Conservation (phyloP, 2,888 invertebrate genomes). For the Ophion obscuratus region DNA sequence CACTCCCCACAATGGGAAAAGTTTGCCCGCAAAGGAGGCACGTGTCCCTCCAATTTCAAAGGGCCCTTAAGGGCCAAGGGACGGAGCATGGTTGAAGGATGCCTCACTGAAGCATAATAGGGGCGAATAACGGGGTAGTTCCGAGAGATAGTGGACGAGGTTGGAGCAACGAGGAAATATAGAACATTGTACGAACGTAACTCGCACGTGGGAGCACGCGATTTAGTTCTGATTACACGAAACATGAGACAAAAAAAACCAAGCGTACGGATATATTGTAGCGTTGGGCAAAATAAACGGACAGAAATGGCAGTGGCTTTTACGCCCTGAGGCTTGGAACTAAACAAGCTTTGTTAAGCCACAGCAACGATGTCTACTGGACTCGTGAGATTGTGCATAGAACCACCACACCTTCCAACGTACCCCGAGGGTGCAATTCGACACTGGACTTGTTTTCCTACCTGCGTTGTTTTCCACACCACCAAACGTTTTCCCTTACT, state of each 20-base stretch:
- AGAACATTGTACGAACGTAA: conserved; percentile 19
- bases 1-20: neutral
- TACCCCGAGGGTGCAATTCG: conserved; percentile 55
- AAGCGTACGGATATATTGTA: neutral
- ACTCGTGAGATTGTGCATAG: conserved; percentile 21
- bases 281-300: conserved; percentile 38
- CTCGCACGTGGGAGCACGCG: conserved; percentile 31
- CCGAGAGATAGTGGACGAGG: neutral
- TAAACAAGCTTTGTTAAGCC: conserved; percentile 58
- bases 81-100: neutral
- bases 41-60: neutral
- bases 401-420: neutral
- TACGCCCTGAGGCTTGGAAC: conserved; percentile 49
- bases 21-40: too few species aligned
- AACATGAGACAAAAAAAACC: conserved; percentile 10
- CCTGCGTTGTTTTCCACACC: conserved; percentile 34
- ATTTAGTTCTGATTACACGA: conserved; percentile 41
- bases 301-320: conserved; percentile 39
- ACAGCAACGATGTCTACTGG: conserved; percentile 18
- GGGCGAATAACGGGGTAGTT: conserved; percentile 25
- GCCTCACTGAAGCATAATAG: neutral
- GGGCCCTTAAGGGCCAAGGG: neutral
- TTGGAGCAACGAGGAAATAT: conserved; percentile 30
- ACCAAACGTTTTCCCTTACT: conserved; percentile 12
- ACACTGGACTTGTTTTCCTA: conserved; percentile 43